Percentiles rank a stretch among this genome's conserved stretches.
Evolutionary conservation across 2,113 vertebrate species (phyloP).

Genomic region (Phalacrocorax carbo): DNA sequence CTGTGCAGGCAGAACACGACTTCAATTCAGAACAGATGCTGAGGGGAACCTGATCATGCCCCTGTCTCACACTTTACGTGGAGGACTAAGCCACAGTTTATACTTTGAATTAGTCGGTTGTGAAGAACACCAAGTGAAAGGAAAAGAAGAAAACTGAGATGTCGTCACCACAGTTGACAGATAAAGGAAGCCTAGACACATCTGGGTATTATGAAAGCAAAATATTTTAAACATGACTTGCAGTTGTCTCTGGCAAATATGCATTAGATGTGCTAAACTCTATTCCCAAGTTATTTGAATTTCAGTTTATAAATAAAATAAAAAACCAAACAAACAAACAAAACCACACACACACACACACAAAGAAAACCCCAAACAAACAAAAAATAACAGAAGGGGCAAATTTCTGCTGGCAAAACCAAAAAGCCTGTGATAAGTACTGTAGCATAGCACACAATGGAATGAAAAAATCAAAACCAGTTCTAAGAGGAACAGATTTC

Average conservation of each 20-base stretch:
- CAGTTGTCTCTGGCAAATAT: not conserved
- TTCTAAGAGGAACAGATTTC: not conserved
- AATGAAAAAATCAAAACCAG: not conserved
- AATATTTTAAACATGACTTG: not conserved
- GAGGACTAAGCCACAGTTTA: not conserved
- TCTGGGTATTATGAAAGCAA: not conserved
- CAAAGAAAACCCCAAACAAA: too few species aligned
- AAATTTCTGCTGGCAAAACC: not conserved
- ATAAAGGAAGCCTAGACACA: not conserved
- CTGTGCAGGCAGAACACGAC: not conserved
- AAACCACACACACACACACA: too few species aligned
- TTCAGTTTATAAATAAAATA: not conserved
- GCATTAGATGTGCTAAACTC: not conserved
- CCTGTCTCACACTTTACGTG: not conserved
- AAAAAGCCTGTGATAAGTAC: not conserved
- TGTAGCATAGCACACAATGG: not conserved
- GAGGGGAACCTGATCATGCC: not conserved
- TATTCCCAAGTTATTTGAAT: not conserved
- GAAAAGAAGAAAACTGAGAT: not conserved
- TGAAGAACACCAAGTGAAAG: not conserved
- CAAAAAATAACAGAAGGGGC: not conserved
- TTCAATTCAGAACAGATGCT: not conserved
- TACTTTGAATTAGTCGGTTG: not conserved
- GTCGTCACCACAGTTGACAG: not conserved
- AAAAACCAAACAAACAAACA: too few species aligned